Conservation (phyloP, 2,888 invertebrate genomes). For the Chloromyia formosa region DNA sequence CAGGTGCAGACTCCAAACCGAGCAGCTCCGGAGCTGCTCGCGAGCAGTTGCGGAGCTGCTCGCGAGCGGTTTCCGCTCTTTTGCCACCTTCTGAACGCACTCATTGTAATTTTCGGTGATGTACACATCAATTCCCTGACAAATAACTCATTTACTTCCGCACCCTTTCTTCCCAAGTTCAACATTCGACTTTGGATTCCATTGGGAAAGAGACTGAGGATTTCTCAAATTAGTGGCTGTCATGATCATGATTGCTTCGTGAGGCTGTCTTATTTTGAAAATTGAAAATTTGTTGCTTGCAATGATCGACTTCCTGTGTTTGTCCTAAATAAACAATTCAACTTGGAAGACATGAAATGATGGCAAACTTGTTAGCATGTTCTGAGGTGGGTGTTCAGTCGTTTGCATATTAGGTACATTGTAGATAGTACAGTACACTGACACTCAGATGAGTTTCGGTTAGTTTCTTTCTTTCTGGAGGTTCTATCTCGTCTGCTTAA, state of each 20-base stretch:
- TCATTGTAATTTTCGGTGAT: constrained; percentile 13
- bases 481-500: no score
- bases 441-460: no score
- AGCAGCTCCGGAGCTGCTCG: no score
- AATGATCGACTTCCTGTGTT: constrained; percentile 47
- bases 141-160: not conserved
- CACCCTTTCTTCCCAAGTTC: not conserved
- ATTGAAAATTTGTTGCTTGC: constrained; percentile 38
- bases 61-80: no score
- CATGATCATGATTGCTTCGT: constrained; percentile 10
- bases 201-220: not conserved
- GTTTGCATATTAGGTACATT: not conserved
- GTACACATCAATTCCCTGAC: not conserved
- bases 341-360: constrained; percentile 31
- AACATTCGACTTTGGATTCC: no score
- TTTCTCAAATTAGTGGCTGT: constrained; percentile 33
- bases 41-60: no score
- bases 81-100: no score
- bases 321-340: constrained; percentile 47
- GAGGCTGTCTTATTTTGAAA: constrained; percentile 28
- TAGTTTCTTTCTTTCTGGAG: no score
- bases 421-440: no score
- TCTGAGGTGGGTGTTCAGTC: constrained; percentile 35
- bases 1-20: no score
- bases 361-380: constrained; percentile 23